Base-by-base conservation (phyloP, 1,140 invertebrate genomes). In the Saxidomus purpurata region DNA sequence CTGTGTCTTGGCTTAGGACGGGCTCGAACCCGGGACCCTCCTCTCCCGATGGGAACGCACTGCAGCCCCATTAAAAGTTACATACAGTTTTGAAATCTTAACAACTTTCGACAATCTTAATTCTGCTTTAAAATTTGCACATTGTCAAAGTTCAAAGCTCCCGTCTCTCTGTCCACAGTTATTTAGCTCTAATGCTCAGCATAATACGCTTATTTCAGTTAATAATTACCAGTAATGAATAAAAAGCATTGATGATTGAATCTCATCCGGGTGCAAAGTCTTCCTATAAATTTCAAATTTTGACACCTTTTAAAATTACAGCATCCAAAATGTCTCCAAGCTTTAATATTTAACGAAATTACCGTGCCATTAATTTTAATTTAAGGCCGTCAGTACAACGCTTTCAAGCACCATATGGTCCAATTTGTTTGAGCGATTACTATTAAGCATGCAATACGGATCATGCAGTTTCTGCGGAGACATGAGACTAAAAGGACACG, bases 321-420 rank as follows among this genome's bases (percentile, higher is more conserved):
- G 15, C 67, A 38, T 28, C 67, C 67, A n/a, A 31, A 71, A 71
- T 71, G 67, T 71, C 34, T 71, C 22, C 67, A 28, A 71, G 36
- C 67, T 71, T 38, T 71, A 38, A 40, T 38, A 71, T 71, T 71
- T 38, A 71, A 71, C 36, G 34, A 71, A 71, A 71, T 71, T 71
- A 71, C 25, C 13, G 36, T 19, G 34, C 67, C 67, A 71, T 71
- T 38, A 71, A 71, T 71, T 71, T 71, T 71, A 71, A 71, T 71
- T 38, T 71, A 71, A 71, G 36, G 34, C 67, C 67, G 67, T 28
- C 67, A 17, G 38, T 71, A 28, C 28, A 36, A 38, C 67, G 67
- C 31, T 28, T 71, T 71, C 17, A 28, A 1, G 67, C 67, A 34
- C 67, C 67, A 71, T 71, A 71, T 71, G 67, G 34, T 28, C 19